phyloP scores from a whole-genome alignment of 2,888 invertebrate genomes.

The Phengaris arion region DNA sequence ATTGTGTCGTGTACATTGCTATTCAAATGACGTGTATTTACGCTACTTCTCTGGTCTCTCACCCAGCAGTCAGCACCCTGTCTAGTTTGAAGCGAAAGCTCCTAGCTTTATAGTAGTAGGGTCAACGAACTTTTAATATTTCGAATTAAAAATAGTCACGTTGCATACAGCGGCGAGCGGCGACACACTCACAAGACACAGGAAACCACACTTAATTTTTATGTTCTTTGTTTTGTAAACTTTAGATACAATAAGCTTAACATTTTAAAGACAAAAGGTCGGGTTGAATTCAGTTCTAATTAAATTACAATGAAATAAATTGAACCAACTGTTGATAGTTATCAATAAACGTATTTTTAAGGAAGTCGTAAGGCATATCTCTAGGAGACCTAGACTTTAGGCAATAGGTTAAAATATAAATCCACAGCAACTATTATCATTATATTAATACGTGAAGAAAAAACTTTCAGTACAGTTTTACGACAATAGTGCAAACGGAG shows the following conservation, averaged over 20 bases:
- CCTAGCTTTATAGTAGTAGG: background rate
- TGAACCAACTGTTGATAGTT: no score
- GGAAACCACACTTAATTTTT: slow-evolving; percentile 7
- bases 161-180: background rate
- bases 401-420: no score
- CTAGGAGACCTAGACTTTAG: no score
- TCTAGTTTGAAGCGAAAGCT: slow-evolving; percentile 12
- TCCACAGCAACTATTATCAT: no score
- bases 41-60: no score
- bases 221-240: background rate
- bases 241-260: background rate
- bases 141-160: slow-evolving; percentile 26
- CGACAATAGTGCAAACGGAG: no score
- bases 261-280: background rate
- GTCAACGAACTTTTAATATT: slow-evolving; percentile 25
- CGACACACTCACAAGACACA: background rate
- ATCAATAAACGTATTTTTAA: no score
- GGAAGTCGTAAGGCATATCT: no score
- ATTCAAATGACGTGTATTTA: no score
- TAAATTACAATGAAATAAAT: no score
- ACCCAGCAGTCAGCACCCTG: background rate
- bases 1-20: background rate
- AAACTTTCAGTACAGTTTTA: no score
- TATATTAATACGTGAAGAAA: no score
- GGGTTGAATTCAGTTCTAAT: background rate